A percentile compares a stretch with the other conserved stretches of the same genome.
Evolutionary conservation across 2,797 vertebrate species (phyloP).

Genomic region (Xerus rutilus): DNA sequence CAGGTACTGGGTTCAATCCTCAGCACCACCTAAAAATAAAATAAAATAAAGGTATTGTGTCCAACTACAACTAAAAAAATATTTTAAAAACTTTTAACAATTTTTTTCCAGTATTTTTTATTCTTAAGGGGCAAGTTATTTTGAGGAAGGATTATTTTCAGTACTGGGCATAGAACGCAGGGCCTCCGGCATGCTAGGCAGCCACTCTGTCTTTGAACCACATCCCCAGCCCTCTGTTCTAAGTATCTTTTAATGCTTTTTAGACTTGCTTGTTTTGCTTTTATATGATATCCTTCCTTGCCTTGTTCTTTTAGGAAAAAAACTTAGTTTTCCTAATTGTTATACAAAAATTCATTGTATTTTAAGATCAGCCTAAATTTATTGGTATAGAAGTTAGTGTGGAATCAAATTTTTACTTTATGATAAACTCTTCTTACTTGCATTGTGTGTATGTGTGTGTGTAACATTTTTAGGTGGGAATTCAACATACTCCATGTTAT

Average conservation of each 20-base stretch:
- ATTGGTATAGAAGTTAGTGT: neutral
- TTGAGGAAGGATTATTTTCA: neutral
- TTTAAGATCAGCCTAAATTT: neutral
- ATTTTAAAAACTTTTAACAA: neutral
- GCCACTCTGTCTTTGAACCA: too few relatives aligned
- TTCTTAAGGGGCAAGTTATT: constrained; percentile 11
- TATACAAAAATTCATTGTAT: neutral
- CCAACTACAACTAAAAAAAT: too few relatives aligned
- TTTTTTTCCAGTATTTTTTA: neutral
- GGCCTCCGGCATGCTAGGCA: too few relatives aligned
- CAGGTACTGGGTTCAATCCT: too few relatives aligned
- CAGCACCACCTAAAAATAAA: too few relatives aligned
- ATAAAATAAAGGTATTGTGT: too few relatives aligned
- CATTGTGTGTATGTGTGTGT: neutral
- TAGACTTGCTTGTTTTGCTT: neutral
- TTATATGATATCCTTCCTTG: neutral
- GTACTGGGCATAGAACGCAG: too few relatives aligned
- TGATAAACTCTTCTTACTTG: neutral
- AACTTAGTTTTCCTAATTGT: neutral
- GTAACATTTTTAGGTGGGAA: neutral
- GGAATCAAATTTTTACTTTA: neutral
- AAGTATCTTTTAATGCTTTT: neutral
- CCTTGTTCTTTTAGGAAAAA: neutral
- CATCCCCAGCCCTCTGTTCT: too few relatives aligned
- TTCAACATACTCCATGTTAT: neutral